Base-by-base conservation (phyloP, 2,113 vertebrate genomes). In the Grammomys surdaster region DNA sequence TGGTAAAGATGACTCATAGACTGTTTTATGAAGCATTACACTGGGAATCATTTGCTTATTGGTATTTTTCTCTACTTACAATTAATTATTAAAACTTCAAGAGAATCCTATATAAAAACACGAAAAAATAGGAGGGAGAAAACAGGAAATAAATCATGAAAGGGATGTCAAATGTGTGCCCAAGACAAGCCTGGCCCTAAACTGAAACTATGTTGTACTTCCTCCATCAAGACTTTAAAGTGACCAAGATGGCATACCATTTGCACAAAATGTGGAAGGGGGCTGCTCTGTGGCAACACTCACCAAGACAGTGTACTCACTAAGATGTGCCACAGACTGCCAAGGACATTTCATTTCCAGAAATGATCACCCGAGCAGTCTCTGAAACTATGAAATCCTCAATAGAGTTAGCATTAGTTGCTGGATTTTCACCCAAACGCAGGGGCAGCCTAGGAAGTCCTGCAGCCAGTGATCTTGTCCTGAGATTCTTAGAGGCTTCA, bases 291-390 rank as follows among this genome's bases (percentile, higher is more conserved):
- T 54, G 3, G 3, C 51, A 14, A 87, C 1, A 40, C 48, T 20
- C 1, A 36, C 36, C 33, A 14, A 31, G 3, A 80, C 0, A n/a
- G 28, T 2, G 6, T 2, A 20, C 4, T 94, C n/a, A 8, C 31
- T 14, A 33, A 20, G 31, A 5, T 19, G 19, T 19, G 19, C 19
- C 31, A 5, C 11, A 46, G 73, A 48, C 46, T 84, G 1, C 28
- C 69, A n/a, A 90, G 33, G 26, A 63, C 0, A 4, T 43, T 77
- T 54, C 40, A 43, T 94, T 95, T 75, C n/a, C 78, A 90, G n/a
- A 77, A 73, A 48, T 7, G 51, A 2, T 28, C 58, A 65, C 54
- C 28, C 33, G 65, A 36, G 51, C 10, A 40, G 85, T 1, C 10
- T 81, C 48, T 48, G 24, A 43, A 63, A 70, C 56, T 72, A 67